Evolutionary conservation across 92 coral and sea anemone genomes (phyloP), one percentile per base, ranked within the genome.

Genomic region (Palythoa caribaeorum): DNA sequence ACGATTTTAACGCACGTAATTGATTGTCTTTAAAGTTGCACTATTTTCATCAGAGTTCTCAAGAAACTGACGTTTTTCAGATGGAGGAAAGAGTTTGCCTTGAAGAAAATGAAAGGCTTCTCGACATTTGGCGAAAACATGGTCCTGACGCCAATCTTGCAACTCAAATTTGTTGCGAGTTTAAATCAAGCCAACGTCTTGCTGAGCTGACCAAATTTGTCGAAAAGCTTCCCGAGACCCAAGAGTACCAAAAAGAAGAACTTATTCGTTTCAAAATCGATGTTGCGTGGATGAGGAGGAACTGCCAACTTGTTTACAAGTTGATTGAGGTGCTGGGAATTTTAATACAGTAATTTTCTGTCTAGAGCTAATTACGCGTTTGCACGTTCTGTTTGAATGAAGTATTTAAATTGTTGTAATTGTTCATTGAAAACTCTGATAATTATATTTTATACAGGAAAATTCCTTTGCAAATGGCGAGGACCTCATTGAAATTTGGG

Each of bases 401-500:
- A 21, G 52, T 88, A 66, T 38, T 36, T 36, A 88, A 15, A 35
- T 73, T 76, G 83, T 38, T 21, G 62, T 86, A 13, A n/a, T 84
- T 55, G 7, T 53, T 50, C 38, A 71, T 70, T 54, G 35, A 17
- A 35, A 74, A 8, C 50, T 15, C 21, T 52, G 60, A 40, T 14
- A 19, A 70, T 13, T 37, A 14, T 77, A 59, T 39, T 59, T 38
- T 39, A 21, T 48, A 6, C 79, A 87, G 90, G 83, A 50, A 21
- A 78, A 90, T 79, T 47, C 83, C 76, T 90, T 90, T 69, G 71
- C 83, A 85, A 77, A 90, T 79, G 92, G 92, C 21, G 92, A 78
- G 39, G 92, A 90, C 70, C 83, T 90, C 84, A 60, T 90, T 60
- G 87, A 90, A 51, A 71, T 85, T 79, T 90, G 92, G 92, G 92